Evolutionary conservation across 2,888 invertebrate genomes (phyloP).

Genomic region (Protophormia terraenovae): DNA sequence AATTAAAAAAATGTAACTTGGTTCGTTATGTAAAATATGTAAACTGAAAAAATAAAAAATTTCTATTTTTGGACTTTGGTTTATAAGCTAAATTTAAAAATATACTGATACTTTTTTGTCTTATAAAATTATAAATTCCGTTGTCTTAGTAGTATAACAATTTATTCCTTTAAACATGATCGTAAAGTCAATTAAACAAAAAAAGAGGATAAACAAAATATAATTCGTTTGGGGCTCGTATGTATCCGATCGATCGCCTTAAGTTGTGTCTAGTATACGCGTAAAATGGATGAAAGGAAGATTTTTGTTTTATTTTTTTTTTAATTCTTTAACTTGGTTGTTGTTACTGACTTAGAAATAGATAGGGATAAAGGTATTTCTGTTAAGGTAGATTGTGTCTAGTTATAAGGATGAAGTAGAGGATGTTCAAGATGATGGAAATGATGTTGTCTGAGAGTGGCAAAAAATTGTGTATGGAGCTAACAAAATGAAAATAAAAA

Average conservation of each 20-base stretch:
- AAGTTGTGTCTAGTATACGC: background rate
- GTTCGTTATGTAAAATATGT: no score
- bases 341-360: background rate
- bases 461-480: background rate
- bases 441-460: conserved; percentile 15
- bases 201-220: background rate
- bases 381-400: background rate
- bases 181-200: background rate
- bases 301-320: background rate
- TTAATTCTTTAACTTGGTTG: background rate
- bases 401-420: background rate
- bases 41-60: no score
- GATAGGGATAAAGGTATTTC: conserved; percentile 7
- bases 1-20: no score
- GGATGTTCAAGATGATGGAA: conserved; percentile 6
- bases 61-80: no score
- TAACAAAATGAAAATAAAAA: conserved; percentile 5
- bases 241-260: background rate
- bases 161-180: background rate
- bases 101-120: no score
- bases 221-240: background rate
- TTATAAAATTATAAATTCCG: no score
- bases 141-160: no score
- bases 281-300: background rate
- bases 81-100: no score